Evolutionary conservation across 1,140 invertebrate genomes (phyloP).

Genomic region (Drosophila orosa): DNA sequence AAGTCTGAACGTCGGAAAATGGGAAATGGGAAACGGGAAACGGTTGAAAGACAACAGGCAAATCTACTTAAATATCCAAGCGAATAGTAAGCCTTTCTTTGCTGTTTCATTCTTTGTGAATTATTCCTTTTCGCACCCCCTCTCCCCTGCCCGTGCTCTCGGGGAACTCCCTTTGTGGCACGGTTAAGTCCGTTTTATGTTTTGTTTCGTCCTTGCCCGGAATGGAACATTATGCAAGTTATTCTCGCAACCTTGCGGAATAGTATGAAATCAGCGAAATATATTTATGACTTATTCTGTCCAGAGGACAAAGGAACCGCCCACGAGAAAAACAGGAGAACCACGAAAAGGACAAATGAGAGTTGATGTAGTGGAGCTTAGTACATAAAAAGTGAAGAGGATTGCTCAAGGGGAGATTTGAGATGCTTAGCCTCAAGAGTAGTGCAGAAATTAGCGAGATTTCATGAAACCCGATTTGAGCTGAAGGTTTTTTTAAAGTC

Average conservation of each 20-base stretch:
- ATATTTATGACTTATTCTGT: constrained; percentile 76
- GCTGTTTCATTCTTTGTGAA: constrained; percentile 45
- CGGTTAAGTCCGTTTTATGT: constrained; percentile 44
- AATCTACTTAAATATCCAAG: constrained; percentile 78
- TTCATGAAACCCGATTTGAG: background rate
- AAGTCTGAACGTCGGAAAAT: constrained; percentile 18
- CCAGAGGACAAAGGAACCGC: constrained; percentile 26
- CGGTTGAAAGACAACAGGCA: constrained; percentile 67
- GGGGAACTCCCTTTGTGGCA: constrained; percentile 32
- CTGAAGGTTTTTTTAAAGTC: background rate
- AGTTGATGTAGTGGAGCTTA: constrained; percentile 15
- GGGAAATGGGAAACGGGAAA: constrained; percentile 14
- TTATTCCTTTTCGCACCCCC: constrained; percentile 21
- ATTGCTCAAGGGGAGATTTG: background rate
- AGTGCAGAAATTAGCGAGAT: background rate
- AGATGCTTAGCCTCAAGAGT: constrained; percentile 3
- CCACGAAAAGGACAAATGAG: constrained; percentile 18
- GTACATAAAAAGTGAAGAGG: background rate
- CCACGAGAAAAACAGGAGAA: constrained; percentile 1
- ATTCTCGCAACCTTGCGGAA: constrained; percentile 61
- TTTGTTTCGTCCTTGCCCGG: constrained; percentile 20
- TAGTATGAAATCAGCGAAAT: constrained; percentile 63
- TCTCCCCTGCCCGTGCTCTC: background rate
- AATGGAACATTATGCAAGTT: constrained; percentile 47
- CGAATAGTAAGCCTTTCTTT: constrained; percentile 76